These are phyloP conservation scores for Erethizon dorsatum DNA, from an alignment of 2,797 vertebrate genomes.

Conservation along the genomic window DNA sequence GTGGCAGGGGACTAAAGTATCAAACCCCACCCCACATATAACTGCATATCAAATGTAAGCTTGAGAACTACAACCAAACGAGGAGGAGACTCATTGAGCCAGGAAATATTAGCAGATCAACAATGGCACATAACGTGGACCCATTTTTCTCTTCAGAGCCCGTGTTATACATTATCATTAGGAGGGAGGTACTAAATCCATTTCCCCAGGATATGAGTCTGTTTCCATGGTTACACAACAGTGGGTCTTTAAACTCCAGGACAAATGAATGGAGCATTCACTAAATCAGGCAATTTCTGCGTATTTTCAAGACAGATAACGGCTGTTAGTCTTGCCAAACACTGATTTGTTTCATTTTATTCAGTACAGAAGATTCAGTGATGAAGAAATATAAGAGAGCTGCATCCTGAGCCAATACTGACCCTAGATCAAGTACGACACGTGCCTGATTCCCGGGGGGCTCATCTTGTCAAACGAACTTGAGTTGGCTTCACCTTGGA, in stretches of 20 bases:
- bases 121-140: neutral
- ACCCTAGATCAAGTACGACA: constrained; percentile 49
- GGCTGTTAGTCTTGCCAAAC: constrained; percentile 56
- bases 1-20: constrained; percentile 7
- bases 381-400: constrained; percentile 36
- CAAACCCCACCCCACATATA: neutral
- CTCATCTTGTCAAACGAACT: constrained; percentile 66
- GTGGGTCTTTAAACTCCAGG: constrained; percentile 69
- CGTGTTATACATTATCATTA: constrained; percentile 21
- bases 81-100: neutral
- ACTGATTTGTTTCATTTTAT: constrained; percentile 67
- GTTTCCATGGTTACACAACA: constrained; percentile 84
- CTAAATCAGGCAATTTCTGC: constrained; percentile 72
- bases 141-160: constrained; percentile 34
- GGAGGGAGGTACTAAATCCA: constrained; percentile 19
- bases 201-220: constrained; percentile 70
- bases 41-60: constrained; percentile 1
- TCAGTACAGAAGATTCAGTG: constrained; percentile 52
- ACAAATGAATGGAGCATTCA: constrained; percentile 72
- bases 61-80: neutral
- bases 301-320: constrained; percentile 69
- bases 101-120: neutral
- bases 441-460: neutral
- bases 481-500: neutral
- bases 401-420: constrained; percentile 28